Base-by-base conservation (phyloP, 2,797 vertebrate species). In the Moxostoma hubbsi region DNA sequence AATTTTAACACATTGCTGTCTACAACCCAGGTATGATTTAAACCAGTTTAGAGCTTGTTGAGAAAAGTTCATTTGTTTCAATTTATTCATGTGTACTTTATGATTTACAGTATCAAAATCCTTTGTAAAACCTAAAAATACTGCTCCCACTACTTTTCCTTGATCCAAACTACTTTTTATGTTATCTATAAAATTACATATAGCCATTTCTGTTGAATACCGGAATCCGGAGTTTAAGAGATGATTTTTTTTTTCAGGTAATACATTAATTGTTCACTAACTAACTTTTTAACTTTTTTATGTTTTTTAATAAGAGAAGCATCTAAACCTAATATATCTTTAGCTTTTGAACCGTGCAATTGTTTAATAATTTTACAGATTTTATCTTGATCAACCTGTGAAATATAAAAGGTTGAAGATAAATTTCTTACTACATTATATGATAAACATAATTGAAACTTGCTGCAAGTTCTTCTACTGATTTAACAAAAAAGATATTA, bases 1-100 rank as follows among this genome's bases (percentile, higher is more conserved):
- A 18, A 18, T 59, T 59, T 36, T 2, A 61, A 61, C 58, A 61
- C 24, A n/a, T 59, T 59, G 57, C 57, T 57, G 55, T 58, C 55
- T 58, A 16, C 55, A 16, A 58, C 8, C 55, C 15, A 58, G n/a
- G n/a, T 16, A 16, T 57, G n/a, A 57, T 57, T 16, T 16, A 57
- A 57, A 57, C 13, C n/a, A 15, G 55, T 57, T 57, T 57, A 57
- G n/a, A 55, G 53, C 53, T 55, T 15, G 13, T 57, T 57, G 54
- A n/a, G 6, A 16, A 57, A 57, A 16, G 15, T 16, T 57, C 0
- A 57, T 57, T 57, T 57, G 55, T 57, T 57, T 57, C 7, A 15
- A 15, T 57, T 57, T 15, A 57, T 57, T 16, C 8, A 16, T 55
- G n/a, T n/a, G 54, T 8, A 57, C 7, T 55, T n/a, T n/a, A n/a